Conservation (phyloP, 2,797 vertebrate genomes). For the Sternarchorhynchus goeldii region DNA sequence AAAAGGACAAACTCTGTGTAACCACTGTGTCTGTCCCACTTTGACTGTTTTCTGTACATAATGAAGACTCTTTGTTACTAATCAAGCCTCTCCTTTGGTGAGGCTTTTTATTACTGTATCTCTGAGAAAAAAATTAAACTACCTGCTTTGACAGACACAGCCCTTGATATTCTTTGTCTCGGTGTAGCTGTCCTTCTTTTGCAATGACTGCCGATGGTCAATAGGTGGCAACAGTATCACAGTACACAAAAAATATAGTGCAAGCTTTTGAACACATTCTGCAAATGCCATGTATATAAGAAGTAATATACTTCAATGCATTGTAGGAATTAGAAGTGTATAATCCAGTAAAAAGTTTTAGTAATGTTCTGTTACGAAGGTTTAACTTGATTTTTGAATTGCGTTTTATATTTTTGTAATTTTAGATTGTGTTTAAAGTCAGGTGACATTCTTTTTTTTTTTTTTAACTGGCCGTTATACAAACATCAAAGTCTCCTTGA, state of each 20-base stretch:
- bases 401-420: not conserved
- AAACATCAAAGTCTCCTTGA: constrained; percentile 40
- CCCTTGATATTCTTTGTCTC: not conserved
- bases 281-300: too few relatives aligned
- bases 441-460: constrained; percentile 23
- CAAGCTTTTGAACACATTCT: not conserved
- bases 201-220: constrained; percentile 14
- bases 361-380: too few relatives aligned
- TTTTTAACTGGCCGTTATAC: constrained; percentile 30
- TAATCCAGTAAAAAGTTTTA: too few relatives aligned
- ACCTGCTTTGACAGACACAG: constrained; percentile 28
- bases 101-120: constrained; percentile 43
- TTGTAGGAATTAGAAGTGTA: too few relatives aligned
- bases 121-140: constrained; percentile 38
- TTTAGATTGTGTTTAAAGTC: not conserved
- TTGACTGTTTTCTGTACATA: constrained; percentile 51
- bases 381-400: too few relatives aligned
- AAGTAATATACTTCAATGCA: too few relatives aligned
- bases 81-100: constrained; percentile 23
- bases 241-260: not conserved
- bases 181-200: not conserved
- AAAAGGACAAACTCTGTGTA: constrained; percentile 78
- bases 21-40: not conserved
- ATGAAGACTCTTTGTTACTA: constrained; percentile 23
- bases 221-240: not conserved